Evolutionary conservation across 35 echinoderm and acorn worm species (phyloP).

Genomic region (Holothuria glaberrima): DNA sequence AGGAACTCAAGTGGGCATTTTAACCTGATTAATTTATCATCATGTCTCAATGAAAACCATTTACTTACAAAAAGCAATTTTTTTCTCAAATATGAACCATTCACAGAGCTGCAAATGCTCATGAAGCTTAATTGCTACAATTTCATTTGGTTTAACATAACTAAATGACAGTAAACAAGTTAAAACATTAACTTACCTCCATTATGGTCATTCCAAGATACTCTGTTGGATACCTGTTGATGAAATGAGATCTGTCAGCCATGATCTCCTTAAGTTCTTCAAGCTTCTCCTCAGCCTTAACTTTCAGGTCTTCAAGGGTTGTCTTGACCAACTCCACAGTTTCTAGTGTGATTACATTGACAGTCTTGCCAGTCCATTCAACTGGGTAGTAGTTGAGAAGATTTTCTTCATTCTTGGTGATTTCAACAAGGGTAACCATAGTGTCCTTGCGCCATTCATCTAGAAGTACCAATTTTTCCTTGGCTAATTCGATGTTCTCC

Average conservation of each 20-base stretch:
- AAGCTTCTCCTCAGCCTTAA: background rate
- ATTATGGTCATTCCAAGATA: slow-evolving; percentile 72
- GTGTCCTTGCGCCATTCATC: slow-evolving; percentile 26
- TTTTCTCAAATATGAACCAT: too few relatives aligned
- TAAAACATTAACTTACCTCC: slow-evolving; percentile 57
- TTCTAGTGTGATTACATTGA: slow-evolving; percentile 27
- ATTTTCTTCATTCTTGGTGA: slow-evolving; percentile 63
- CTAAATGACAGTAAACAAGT: too few relatives aligned
- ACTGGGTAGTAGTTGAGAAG: slow-evolving; percentile 63
- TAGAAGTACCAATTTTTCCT: background rate
- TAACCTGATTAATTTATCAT: too few relatives aligned
- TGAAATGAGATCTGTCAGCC: slow-evolving; percentile 21
- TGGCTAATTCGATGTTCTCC: slow-evolving; percentile 18
- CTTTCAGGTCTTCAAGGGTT: slow-evolving; percentile 13
- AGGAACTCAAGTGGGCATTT: too few relatives aligned
- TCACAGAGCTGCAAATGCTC: too few relatives aligned
- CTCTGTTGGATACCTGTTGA: slow-evolving; percentile 77
- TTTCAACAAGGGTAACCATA: slow-evolving; percentile 2
- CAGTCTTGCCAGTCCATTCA: slow-evolving; percentile 55
- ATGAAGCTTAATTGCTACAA: too few relatives aligned
- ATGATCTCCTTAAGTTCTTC: slow-evolving; percentile 17
- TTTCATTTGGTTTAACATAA: too few relatives aligned
- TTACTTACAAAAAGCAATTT: too few relatives aligned
- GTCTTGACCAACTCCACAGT: background rate
- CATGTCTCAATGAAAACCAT: too few relatives aligned